Evolutionary conservation across 2,888 invertebrate species (phyloP), one percentile per base, ranked within the genome.

Genomic region (Elysia crispata): DNA sequence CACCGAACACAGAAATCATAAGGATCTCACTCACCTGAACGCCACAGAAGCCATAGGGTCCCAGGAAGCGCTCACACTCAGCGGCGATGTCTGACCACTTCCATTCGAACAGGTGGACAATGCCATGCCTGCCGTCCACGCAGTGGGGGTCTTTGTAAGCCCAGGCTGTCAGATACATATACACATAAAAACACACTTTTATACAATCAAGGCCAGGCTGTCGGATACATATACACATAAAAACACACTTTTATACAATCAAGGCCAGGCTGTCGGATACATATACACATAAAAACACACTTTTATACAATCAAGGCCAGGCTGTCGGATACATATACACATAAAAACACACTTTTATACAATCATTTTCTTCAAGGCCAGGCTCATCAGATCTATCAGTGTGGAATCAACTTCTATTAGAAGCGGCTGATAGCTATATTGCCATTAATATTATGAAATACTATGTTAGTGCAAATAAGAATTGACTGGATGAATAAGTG

Each of bases 61-160:
- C 90, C 11, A 90, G 85, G 82, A 88, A 90, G 8, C 86, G 75
- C 77, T 88, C 86, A 81, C 90, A 90, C 80, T 90, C 90, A 1
- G 69, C 73, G 0, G 87, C 88, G 31, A 88, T 85, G 80, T 87
- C 87, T 1, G 76, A 75, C 88, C 88, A 88, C 79, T 87, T 88
- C 90, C 90, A 90, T 82, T 88, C 88, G 82, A 90, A 89, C 79
- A 90, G 84, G 83, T 90, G 90, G 0, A 85, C 85, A 11, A 89
- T 86, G 5, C 85, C 86, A 57, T 85, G 83, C 49, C 88, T 77
- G 18, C 87, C 87, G 0, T 77, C 66, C 0, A 82, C 83, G 78
- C 88, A 88, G 76, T 86, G 85, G 3, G 89, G 87, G 80, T 86
- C 86, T 25, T 83, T 83, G 70, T 85, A 87, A 0, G 72, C 76